A percentile compares a stretch with the other conserved stretches of the same genome.
Evolutionary conservation across 92 coral and sea anemone species (phyloP).

Genomic region (Heteractis magnifica): DNA sequence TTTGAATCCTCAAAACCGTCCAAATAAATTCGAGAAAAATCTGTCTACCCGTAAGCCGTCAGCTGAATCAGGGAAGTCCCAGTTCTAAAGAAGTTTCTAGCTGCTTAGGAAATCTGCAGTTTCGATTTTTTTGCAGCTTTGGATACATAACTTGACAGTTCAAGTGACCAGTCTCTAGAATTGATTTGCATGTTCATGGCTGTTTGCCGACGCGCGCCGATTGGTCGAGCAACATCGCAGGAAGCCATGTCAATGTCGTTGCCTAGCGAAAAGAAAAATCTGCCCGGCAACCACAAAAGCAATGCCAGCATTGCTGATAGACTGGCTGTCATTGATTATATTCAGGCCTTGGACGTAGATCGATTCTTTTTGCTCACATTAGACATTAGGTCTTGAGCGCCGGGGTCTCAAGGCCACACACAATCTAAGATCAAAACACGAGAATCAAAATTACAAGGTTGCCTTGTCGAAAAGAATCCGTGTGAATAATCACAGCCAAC

Average conservation of each 20-base stretch:
- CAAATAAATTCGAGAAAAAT: neutral
- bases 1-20: slow-evolving; percentile 4
- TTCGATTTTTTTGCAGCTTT: slow-evolving; percentile 31
- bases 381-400: slow-evolving; percentile 49
- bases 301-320: slow-evolving; percentile 65
- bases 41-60: neutral
- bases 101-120: neutral
- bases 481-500: slow-evolving; percentile 32
- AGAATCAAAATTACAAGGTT: slow-evolving; percentile 8
- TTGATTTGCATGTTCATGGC: slow-evolving; percentile 56
- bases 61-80: slow-evolving; percentile 22
- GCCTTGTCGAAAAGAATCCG: slow-evolving; percentile 22
- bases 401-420: slow-evolving; percentile 73
- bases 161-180: slow-evolving; percentile 15
- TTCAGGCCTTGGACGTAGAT: slow-evolving; percentile 26
- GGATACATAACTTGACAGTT: slow-evolving; percentile 23
- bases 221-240: slow-evolving; percentile 65
- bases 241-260: slow-evolving; percentile 88
- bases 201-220: slow-evolving; percentile 64
- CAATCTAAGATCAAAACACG: slow-evolving; percentile 8
- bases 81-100: neutral
- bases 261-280: slow-evolving; percentile 92
- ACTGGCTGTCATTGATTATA: slow-evolving; percentile 73
- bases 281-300: slow-evolving; percentile 93
- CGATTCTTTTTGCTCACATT: slow-evolving; percentile 43